Base-by-base conservation (phyloP, 2,113 vertebrate genomes). In the Sapayoa aenigma region DNA sequence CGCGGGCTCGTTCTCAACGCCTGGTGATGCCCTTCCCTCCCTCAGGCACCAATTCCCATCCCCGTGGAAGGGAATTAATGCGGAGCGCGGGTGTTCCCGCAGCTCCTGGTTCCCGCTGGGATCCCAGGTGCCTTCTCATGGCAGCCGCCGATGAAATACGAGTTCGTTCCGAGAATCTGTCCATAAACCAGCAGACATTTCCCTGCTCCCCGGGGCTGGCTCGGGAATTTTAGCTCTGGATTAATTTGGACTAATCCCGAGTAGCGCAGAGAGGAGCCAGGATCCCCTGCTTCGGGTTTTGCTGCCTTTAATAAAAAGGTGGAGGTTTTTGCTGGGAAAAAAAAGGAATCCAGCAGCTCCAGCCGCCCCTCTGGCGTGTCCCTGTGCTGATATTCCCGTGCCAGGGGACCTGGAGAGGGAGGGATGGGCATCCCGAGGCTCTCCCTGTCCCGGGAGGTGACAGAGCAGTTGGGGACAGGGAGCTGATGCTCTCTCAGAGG, bases 1-100 rank as follows among this genome's bases (percentile, higher is more conserved):
- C n/a, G n/a, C n/a, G n/a, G n/a, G 4, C 30, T 8, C 62, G 1
- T 14, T 23, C 79, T 31, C 21, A 0, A 42, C 16, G n/a, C n/a
- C n/a, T n/a, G n/a, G n/a, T n/a, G n/a, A 42, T 28, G 50, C 50
- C 50, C 25, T 52, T 28, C 50, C 50, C 50, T 52, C 50, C 37
- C 66, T 23, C 41, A 14, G n/a, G n/a, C n/a, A n/a, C n/a, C n/a
- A n/a, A n/a, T n/a, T n/a, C n/a, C n/a, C n/a, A n/a, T n/a, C n/a
- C n/a, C n/a, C 41, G 41, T 42, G 41, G 14, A 0, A 2, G 39
- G 81, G 82, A 28, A 19, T 6, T 1, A 30, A 2, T 5, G 21
- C 37, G 3, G 41, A 11, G 53, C 39, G 11, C 12, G 39, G 12
- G 47, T 12, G 42, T 0, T 69, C 44, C 66, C 30, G 44, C 52